phyloP scores from a whole-genome alignment of 2,888 invertebrate genomes.

The Apocheima hispidaria region DNA sequence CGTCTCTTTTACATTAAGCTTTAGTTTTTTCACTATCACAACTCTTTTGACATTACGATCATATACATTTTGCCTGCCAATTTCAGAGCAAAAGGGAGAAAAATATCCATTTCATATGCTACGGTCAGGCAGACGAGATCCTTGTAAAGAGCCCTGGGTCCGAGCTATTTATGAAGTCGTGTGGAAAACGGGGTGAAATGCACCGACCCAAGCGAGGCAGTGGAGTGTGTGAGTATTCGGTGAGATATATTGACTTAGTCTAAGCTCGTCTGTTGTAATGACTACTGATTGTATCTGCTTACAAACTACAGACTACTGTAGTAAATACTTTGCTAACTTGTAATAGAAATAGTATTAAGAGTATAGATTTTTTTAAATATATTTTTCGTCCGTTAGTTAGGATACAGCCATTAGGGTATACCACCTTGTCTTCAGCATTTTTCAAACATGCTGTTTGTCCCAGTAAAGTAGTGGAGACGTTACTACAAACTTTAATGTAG shows the following conservation, averaged over 20 bases:
- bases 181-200: conserved; percentile 57
- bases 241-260: conserved; percentile 16
- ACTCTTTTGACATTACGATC: background rate
- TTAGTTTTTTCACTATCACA: too few relatives aligned
- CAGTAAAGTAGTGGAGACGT: too few relatives aligned
- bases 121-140: conserved; percentile 37
- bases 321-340: too few relatives aligned
- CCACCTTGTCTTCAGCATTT: too few relatives aligned
- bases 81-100: conserved; percentile 4
- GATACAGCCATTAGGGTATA: too few relatives aligned
- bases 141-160: conserved; percentile 42
- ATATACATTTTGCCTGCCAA: background rate
- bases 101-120: conserved; percentile 23
- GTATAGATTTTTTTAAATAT: too few relatives aligned
- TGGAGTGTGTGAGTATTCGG: conserved; percentile 24
- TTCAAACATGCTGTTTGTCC: too few relatives aligned
- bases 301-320: too few relatives aligned
- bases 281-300: background rate
- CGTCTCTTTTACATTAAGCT: too few relatives aligned
- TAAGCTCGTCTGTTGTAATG: conserved; percentile 1
- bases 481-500: too few relatives aligned
- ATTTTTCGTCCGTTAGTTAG: too few relatives aligned
- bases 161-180: conserved; percentile 52
- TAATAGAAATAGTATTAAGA: too few relatives aligned
- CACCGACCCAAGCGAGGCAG: conserved; percentile 45